These are phyloP conservation scores for Scaptomyza reducta DNA, from an alignment of 2,888 invertebrate genomes.

Conservation along the genomic window DNA sequence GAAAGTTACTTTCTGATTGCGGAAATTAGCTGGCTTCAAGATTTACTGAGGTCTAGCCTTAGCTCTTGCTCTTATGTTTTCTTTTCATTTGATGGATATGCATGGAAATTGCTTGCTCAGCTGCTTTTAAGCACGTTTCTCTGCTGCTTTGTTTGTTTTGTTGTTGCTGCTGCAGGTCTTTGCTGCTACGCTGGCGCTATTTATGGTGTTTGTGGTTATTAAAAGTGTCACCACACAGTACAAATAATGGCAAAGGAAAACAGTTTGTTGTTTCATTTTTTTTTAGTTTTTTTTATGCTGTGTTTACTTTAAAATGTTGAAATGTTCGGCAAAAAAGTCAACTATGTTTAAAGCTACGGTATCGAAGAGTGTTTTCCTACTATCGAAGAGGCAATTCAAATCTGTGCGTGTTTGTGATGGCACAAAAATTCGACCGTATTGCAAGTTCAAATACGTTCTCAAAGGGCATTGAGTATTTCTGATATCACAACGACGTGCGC, in stretches of 20 bases:
- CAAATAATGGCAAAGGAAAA: slow-evolving; percentile 60
- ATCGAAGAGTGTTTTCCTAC: not conserved
- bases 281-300: not conserved
- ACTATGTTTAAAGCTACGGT: not conserved
- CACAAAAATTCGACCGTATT: not conserved
- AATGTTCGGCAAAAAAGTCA: slow-evolving; percentile 5
- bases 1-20: slow-evolving; percentile 75
- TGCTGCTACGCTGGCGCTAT: slow-evolving; percentile 57
- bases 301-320: slow-evolving; percentile 32
- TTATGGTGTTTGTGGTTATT: slow-evolving; percentile 72
- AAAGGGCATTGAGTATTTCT: slow-evolving; percentile 19
- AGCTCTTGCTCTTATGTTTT: slow-evolving; percentile 42
- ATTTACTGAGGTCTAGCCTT: slow-evolving; percentile 39
- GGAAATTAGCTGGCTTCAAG: slow-evolving; percentile 72
- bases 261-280: not conserved
- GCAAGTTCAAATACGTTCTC: slow-evolving; percentile 10
- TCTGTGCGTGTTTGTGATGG: not conserved
- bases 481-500: slow-evolving; percentile 38
- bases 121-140: slow-evolving; percentile 26
- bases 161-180: slow-evolving; percentile 29
- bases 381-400: not conserved
- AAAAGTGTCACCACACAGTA: slow-evolving; percentile 70
- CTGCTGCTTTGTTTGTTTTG: not conserved
- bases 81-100: slow-evolving; percentile 73
- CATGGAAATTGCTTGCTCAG: slow-evolving; percentile 66